Evolutionary conservation across 2,797 vertebrate genomes (phyloP), one percentile per base, ranked within the genome.

Genomic region (Saxicola maurus): DNA sequence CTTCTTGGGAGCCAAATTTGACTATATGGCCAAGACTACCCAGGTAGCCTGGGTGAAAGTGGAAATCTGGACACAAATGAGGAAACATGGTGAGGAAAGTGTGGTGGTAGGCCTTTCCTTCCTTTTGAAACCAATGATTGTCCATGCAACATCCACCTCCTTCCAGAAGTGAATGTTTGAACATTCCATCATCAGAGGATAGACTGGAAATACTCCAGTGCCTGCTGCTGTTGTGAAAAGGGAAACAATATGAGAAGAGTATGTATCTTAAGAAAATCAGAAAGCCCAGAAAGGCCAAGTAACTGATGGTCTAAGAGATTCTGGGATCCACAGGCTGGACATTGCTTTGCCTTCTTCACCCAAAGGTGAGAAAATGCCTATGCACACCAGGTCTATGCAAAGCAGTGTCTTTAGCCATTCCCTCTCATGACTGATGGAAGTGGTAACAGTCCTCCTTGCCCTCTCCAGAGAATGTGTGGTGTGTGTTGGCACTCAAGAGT

Each of bases 141-240:
- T 49, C 30, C 24, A 17, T 1, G 1, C 25, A 65, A 55, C 12
- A 66, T 4, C n/a, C 48, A 17, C 3, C 0, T 51, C n/a, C 3
- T 78, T 65, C n/a, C 38, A 75, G 35, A 61, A 46, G 17, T 31
- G 31, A 15, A 45, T 24, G 7, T 27, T 5, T 56, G 40, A 90
- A 27, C 13, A 24, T 38, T 67, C 21, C 27, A 51, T 13, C 4
- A 3, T 43, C 28, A 57, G 31, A 84, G 11, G 13, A 38, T 28
- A 31, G 55, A 67, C 17, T 68, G 23, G 69, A 75, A 90, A 51
- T 43, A 61, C n/a, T 48, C 31, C n/a, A 51, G 28, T 51, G 20
- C 20, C 57, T 74, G n/a, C 23, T 59, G 24, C 18, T 37, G 10
- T 13, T 37, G 43, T n/a, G 31, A 35, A 78, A 72, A 60, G 16